Base-by-base conservation (phyloP, 2,113 vertebrate species). In the Brachirus orientalis region DNA sequence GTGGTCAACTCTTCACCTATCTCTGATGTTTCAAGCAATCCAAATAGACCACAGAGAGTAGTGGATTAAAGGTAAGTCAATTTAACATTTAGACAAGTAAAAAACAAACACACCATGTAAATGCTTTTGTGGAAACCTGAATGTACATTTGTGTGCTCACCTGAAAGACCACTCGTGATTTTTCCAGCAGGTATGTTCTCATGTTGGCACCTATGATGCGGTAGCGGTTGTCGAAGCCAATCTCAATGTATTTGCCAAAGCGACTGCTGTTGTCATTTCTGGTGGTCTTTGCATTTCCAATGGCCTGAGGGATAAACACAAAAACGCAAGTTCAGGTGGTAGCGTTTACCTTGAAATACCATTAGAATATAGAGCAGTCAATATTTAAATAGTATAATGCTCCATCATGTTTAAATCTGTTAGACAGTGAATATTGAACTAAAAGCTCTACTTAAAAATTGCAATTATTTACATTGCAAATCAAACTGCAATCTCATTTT, bases 251-350 rank as follows among this genome's bases (percentile, higher is more conserved):
- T 70, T 99, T 99, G 17, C 98, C 98, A 80, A 99, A 99, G 56
- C 98, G 97, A 87, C 98, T 99, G 91, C 98, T 99, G 87, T 99
- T 99, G 93, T 99, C 98, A 56, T 99, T 99, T 53, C 97, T 93
- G 22, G 97, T 99, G 28, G 98, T 99, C 90, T 99, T 99, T 64
- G 98, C 98, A 66, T 99, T 99, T 76, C 98, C 98, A 47, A 99
- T 99, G 54, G 98, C 95, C 98, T 99, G 83, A 69, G 55, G 18
- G 73, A 67, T 71, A 59, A 13, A 44, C 33, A 52, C 35, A 36
- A n/a, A 35, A 45, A 22, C 0, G 57, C 22, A 62, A 20, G 20
- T 6, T n/a, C 2, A 44, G 8, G 5, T 28, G 38, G 36, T 1
- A 6, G 37, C 12, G 6, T 52, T 64, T n/a, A 8, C 8, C 38